Conservation (phyloP, 2,113 vertebrate genomes). For the Eira barbara region DNA sequence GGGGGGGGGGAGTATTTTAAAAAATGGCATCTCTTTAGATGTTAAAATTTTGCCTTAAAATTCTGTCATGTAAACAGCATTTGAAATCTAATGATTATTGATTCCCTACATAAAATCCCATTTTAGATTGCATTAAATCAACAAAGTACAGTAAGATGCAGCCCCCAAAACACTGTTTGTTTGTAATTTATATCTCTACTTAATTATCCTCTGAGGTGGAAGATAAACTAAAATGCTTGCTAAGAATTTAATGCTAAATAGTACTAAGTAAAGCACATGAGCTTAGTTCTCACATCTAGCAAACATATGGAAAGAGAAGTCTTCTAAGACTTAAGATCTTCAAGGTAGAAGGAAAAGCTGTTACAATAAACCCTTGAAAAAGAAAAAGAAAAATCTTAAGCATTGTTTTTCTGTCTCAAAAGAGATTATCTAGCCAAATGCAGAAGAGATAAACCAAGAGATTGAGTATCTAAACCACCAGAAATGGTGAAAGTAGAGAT, state of each 20-base stretch:
- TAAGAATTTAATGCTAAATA: neutral
- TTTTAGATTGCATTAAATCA: neutral
- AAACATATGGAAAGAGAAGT: neutral
- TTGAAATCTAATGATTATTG: neutral
- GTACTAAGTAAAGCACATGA: neutral
- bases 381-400: neutral
- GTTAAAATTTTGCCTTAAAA: slow-evolving; percentile 26
- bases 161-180: neutral
- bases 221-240: slow-evolving; percentile 16
- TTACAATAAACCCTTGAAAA: neutral
- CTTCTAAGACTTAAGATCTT: neutral
- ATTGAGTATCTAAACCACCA: neutral
- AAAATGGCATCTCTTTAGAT: neutral
- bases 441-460: neutral
- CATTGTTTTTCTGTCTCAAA: neutral
- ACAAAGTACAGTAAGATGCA: neutral
- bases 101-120: neutral
- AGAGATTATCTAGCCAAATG: neutral
- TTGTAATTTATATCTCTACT: neutral
- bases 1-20: neutral
- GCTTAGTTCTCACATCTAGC: neutral
- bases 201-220: neutral
- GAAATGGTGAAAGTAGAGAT: neutral
- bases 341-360: neutral
- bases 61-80: neutral